Evolutionary conservation across 2,113 vertebrate genomes (phyloP), one percentile per base, ranked within the genome.

Genomic region (Grammomys dolichurus): DNA sequence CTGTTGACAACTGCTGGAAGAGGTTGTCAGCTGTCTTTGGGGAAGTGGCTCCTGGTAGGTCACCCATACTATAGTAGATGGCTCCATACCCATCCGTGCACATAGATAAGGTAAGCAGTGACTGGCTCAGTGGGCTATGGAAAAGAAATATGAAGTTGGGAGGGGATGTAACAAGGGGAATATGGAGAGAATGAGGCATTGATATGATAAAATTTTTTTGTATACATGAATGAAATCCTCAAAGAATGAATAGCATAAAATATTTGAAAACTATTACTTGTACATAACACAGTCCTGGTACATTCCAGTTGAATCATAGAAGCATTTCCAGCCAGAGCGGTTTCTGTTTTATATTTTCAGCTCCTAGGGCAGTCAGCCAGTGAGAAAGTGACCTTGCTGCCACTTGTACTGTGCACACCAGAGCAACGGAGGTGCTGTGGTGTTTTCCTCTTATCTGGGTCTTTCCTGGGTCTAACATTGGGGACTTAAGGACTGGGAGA

Each of bases 371-470:
- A 60, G 58, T 60, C 67, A 48, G 14, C 9, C 24, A 84, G 24
- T 63, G 3, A 85, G 58, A 40, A 40, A 20, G 7, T 22, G 17
- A 26, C 43, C 24, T 63, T 31, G 60, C 40, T 86, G 16, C 40
- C 60, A 63, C 14, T 43, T 36, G 14, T 17, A 31, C 58, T 46
- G 14, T 16, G 14, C 8, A 46, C 26, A 28, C 14, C 43, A 13
- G 48, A 46, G 31, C 54, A 10, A 24, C 0, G 19, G 28, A 7
- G 63, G 24, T 24, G n/a, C 14, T 0, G 1, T 1, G 19, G 1
- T 9, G 31, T 11, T 26, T 26, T 51, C 16, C 5, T 84, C 24
- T 28, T 28, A 43, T 60, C 26, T 12, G 5, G 58, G 24, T 73
- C 60, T 86, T 43, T 90, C 40, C 46, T 82, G n/a, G 20, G 88